Percentiles rank a stretch among this genome's conserved stretches.
Conservation (phyloP, 1,140 invertebrate genomes). For the Saxidomus purpurata region DNA sequence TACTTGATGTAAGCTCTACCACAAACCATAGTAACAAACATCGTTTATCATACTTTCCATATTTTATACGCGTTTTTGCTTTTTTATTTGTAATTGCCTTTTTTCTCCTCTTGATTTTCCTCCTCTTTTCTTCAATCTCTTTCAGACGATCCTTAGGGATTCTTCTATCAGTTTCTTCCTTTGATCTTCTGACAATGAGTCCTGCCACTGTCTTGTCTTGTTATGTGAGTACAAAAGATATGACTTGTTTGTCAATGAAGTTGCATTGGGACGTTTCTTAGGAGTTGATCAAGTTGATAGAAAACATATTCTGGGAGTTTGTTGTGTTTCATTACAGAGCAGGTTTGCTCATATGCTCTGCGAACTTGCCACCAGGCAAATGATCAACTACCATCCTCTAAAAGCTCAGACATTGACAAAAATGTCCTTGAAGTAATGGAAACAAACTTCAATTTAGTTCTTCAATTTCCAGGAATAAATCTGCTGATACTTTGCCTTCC, state of each 20-base stretch:
- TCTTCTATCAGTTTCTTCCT: constrained; percentile 57
- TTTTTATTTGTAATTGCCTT: constrained; percentile 54
- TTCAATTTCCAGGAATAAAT: background rate
- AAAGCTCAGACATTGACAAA: constrained; percentile 45
- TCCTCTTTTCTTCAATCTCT: constrained; percentile 59
- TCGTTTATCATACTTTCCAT: constrained; percentile 40
- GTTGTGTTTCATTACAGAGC: constrained; percentile 61
- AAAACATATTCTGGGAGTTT: constrained; percentile 65
- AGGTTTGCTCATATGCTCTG: constrained; percentile 11
- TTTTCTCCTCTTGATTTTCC: constrained; percentile 55
- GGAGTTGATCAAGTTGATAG: constrained; percentile 56
- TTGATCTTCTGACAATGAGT: constrained; percentile 40
- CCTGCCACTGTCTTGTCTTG: constrained; percentile 68
- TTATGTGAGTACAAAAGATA: constrained; percentile 72
- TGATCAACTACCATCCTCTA: constrained; percentile 29
- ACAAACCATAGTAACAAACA: constrained; percentile 65
- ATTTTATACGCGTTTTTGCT: constrained; percentile 46
- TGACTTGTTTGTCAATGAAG: constrained; percentile 63
- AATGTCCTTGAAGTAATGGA: constrained; percentile 43
- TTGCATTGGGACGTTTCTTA: constrained; percentile 64
- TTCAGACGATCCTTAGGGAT: constrained; percentile 57
- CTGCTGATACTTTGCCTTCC: background rate
- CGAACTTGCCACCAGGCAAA: constrained; percentile 37
- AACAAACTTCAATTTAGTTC: constrained; percentile 42
- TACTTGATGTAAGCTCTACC: constrained; percentile 48